Conservation (phyloP, 2,113 vertebrate genomes). For the human region DNA sequence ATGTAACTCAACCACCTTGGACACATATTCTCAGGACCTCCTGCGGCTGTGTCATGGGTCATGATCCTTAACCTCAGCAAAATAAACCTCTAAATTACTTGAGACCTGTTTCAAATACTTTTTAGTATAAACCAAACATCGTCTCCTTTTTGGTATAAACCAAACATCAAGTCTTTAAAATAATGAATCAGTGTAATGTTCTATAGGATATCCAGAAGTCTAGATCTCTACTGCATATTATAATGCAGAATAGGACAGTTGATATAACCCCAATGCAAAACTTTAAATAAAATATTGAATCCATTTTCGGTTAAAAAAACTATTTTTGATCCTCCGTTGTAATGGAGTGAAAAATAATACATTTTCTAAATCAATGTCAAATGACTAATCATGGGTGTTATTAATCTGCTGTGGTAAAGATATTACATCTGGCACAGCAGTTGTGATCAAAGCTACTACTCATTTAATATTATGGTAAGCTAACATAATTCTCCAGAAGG, state of each 20-base stretch:
- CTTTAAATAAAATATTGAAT: background rate
- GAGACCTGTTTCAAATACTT: too few species aligned
- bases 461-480: background rate
- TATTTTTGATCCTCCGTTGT: background rate
- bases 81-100: too few species aligned
- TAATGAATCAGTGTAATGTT: background rate
- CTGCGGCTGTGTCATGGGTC: too few species aligned
- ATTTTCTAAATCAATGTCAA: background rate
- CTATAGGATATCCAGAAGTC: background rate
- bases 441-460: background rate
- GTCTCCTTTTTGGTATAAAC: too few species aligned
- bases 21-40: too few species aligned
- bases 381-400: background rate
- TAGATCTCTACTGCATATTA: background rate
- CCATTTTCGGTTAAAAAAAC: background rate
- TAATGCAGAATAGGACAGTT: background rate
- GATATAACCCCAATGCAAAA: background rate
- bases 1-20: too few species aligned
- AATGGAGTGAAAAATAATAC: background rate
- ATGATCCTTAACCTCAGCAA: too few species aligned
- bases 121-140: background rate
- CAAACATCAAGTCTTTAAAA: background rate
- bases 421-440: background rate
- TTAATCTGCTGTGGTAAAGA: background rate
- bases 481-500: background rate